A percentile compares a stretch with the other conserved stretches of the same genome.
phyloP scores from a whole-genome alignment of 2,797 vertebrate species.

The Sebastes matsubarae region DNA sequence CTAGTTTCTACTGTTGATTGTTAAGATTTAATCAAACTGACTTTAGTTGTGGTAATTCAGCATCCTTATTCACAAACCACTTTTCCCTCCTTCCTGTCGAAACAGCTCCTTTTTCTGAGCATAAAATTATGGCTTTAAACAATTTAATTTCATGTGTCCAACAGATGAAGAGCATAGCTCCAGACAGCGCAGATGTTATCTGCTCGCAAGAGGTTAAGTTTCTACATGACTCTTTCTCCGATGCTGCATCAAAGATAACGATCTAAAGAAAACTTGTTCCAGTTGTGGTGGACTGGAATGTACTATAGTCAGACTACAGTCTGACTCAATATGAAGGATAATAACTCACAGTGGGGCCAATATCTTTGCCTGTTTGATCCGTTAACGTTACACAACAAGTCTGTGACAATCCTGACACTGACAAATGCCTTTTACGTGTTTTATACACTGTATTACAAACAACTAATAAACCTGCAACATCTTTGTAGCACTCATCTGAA shows the following conservation, averaged over 20 bases:
- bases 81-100: constrained; percentile 18
- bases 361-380: neutral
- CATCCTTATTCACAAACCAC: constrained; percentile 11
- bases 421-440: neutral
- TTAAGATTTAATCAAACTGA: constrained; percentile 28
- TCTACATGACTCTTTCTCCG: constrained; percentile 13
- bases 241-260: constrained; percentile 4
- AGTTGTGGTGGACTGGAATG: constrained; percentile 9
- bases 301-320: neutral
- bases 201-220: neutral
- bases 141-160: constrained; percentile 44
- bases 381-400: neutral
- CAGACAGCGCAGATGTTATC: constrained; percentile 44
- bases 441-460: neutral
- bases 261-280: constrained; percentile 12
- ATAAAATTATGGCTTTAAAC: constrained; percentile 31
- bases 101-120: constrained; percentile 14
- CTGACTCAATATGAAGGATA: neutral
- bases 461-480: neutral
- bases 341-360: neutral
- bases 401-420: neutral
- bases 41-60: constrained; percentile 13
- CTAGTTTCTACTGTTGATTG: constrained; percentile 16
- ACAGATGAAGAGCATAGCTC: constrained; percentile 32
- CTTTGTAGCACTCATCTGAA: neutral